Base-by-base conservation (phyloP, 2,888 invertebrate species). In the Philereme vetulata region DNA sequence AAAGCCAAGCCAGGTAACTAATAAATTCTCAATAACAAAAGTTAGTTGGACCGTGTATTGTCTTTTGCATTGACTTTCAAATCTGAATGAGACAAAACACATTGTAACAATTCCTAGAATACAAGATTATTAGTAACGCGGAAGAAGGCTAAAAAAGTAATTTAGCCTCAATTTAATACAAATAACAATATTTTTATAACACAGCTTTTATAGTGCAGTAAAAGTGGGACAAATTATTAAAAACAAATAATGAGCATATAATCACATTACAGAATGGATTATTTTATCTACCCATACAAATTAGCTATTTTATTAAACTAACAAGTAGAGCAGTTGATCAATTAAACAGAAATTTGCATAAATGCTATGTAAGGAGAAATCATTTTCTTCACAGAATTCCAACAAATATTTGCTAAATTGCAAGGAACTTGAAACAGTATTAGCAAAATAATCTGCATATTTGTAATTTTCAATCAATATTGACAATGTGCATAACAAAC, bases 401-500 rank as follows among this genome's bases (percentile, higher is more conserved):
- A 46, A n/a, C n/a, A 33, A 46, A 33, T 33, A 46, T n/a, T 34
- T 9, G 7, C 11, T 21, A 21, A 21, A 21, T 21, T 21, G 21
- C 21, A 21, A 21, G 21, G 21, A 1, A 21, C 21, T 21, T 21
- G 1, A 21, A 21, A 21, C 21, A 21, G 21, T 21, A 21, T 21
- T 21, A 21, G 21, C 21, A 21, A 21, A 21, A 21, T 21, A 21
- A 21, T 21, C 21, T 21, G 21, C 21, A 21, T 21, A 21, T 21
- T 21, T 21, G 21, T 21, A 21, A 21, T 21, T 21, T 21, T 21
- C 21, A 21, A 21, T 21, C 21, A 21, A 21, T 21, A 1, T 21
- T 21, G 42, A 11, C 51, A 50, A 69, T 68, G 81, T 84, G 81
- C 80, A 72, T 71, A 76, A 74, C 76, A 82, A 81, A 80, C 74